Percentiles rank a stretch among this genome's conserved stretches.
phyloP scores from a whole-genome alignment of 2,888 invertebrate genomes.

The Parnassius mnemosyne region DNA sequence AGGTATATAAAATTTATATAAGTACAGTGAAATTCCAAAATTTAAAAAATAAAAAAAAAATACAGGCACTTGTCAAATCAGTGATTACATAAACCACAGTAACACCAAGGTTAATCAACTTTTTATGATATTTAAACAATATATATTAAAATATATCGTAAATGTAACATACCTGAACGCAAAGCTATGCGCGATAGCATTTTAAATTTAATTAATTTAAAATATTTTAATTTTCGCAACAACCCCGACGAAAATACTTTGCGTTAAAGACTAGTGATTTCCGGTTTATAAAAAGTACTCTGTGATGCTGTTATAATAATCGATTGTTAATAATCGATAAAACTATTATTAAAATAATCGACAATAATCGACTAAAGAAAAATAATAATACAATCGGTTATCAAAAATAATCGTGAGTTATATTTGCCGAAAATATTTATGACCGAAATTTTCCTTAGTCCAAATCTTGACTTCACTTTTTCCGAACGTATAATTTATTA shows the following conservation, averaged over 20 bases:
- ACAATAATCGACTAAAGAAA: no score
- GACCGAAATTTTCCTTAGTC: no score
- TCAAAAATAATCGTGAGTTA: no score
- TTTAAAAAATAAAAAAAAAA: conserved; percentile 4
- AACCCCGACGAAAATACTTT: conserved; percentile 56
- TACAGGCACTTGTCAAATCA: conserved; percentile 35
- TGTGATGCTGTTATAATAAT: no score
- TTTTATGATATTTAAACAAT: conserved; percentile 27
- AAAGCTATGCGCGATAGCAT: conserved; percentile 86
- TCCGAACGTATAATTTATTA: no score
- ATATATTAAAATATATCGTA: conserved; percentile 23
- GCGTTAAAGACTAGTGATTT: conserved; percentile 50
- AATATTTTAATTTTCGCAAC: conserved; percentile 51
- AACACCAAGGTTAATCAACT: conserved; percentile 52
- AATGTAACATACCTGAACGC: conserved; percentile 81
- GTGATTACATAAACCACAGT: conserved; percentile 79
- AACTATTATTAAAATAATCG: no score
- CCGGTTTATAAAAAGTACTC: no score
- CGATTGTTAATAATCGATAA: no score
- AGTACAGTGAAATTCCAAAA: not conserved
- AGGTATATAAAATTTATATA: no score
- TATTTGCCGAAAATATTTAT: no score
- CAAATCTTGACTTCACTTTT: no score
- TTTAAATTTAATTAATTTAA: conserved; percentile 57
- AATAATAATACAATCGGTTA: no score